Conservation (phyloP, 1,140 invertebrate genomes). For the Orius insidiosus region DNA sequence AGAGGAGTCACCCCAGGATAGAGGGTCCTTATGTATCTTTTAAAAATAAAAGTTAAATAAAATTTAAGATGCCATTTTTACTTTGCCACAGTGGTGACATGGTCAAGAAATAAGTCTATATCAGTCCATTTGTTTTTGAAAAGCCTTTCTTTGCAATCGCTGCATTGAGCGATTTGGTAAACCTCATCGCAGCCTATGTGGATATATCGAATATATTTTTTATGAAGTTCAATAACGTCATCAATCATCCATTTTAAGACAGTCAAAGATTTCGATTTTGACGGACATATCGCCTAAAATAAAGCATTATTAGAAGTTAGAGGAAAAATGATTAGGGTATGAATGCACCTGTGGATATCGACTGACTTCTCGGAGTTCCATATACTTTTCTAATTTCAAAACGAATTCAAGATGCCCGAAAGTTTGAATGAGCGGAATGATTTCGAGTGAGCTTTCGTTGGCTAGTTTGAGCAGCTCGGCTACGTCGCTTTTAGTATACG, state of each 20-base stretch:
- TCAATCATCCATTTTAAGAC: conserved; percentile 17
- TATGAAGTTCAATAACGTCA: conserved; percentile 25
- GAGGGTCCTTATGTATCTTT: conserved; percentile 20
- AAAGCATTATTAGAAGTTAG: background rate
- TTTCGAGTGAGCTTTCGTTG: conserved; percentile 23
- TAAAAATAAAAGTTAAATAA: conserved; percentile 1
- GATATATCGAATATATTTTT: conserved; percentile 21
- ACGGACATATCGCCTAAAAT: conserved; percentile 16
- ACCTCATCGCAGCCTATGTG: conserved; percentile 29
- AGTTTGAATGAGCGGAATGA: conserved; percentile 52
- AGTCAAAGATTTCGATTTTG: conserved; percentile 10
- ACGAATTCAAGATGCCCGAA: conserved; percentile 53
- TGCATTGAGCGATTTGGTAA: conserved; percentile 29
- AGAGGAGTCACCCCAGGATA: conserved; percentile 27
- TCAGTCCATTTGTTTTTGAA: conserved; percentile 21
- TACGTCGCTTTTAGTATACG: conserved; percentile 24
- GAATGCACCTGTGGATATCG: conserved; percentile 22
- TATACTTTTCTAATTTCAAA: conserved; percentile 36
- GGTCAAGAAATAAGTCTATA: conserved; percentile 9
- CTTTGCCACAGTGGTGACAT: conserved; percentile 6
- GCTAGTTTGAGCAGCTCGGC: conserved; percentile 8
- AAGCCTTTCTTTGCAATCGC: conserved; percentile 26
- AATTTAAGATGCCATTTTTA: background rate
- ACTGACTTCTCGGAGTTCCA: conserved; percentile 31
- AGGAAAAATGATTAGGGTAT: no score